A percentile compares a stretch with the other conserved stretches of the same genome.
Evolutionary conservation across 1,140 invertebrate species (phyloP).

Genomic region (Sarcophaga peregrina): DNA sequence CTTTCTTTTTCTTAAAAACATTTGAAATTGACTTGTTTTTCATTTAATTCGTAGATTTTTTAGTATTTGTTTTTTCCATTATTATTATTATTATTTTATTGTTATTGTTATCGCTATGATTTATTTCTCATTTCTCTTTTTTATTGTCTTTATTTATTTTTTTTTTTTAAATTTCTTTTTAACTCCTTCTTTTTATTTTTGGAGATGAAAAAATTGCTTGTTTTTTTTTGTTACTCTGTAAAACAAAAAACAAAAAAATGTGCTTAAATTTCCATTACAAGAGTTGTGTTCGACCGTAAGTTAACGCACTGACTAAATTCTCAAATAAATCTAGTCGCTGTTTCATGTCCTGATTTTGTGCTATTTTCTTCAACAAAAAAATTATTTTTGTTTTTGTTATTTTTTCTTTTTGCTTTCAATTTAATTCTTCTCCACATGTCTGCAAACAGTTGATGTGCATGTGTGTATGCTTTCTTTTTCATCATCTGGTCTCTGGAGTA

Average conservation of each 20-base stretch:
- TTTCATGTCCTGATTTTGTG: slow-evolving; percentile 42
- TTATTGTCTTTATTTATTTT: background rate
- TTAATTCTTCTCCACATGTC: background rate
- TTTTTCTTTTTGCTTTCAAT: background rate
- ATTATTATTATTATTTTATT: no score
- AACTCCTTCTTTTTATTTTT: background rate
- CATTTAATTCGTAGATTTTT: no score
- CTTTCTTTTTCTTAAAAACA: no score
- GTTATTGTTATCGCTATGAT: background rate
- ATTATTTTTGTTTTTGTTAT: background rate
- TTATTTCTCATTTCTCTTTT: background rate
- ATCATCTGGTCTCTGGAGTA: background rate
- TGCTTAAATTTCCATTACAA: background rate
- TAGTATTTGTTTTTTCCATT: no score
- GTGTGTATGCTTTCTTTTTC: background rate
- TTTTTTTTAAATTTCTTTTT: background rate
- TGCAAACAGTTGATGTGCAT: background rate
- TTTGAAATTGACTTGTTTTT: no score
- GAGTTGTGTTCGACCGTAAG: slow-evolving; percentile 36
- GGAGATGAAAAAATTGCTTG: background rate
- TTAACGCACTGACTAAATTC: slow-evolving; percentile 43
- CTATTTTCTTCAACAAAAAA: background rate
- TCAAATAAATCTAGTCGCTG: slow-evolving; percentile 42
- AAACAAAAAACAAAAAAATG: background rate
- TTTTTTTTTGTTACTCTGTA: slow-evolving; percentile 2